phyloP scores from a whole-genome alignment of 2,888 invertebrate species.

The Anthophora plumipes region DNA sequence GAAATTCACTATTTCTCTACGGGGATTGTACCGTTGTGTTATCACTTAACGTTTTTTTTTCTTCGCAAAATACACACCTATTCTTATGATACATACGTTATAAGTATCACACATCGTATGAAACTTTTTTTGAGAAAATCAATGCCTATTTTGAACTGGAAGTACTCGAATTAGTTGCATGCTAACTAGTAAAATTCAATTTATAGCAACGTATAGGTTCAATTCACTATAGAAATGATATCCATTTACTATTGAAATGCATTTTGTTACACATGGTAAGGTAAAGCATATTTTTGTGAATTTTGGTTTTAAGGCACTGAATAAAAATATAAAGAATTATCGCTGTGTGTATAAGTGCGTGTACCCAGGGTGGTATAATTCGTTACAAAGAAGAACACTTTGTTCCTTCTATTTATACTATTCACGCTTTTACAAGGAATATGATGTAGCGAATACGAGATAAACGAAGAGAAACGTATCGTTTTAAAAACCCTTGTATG shows the following conservation, averaged over 20 bases:
- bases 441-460: conserved; percentile 27
- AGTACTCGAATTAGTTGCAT: conserved; percentile 2
- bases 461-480: conserved; percentile 23
- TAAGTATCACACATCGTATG: conserved; percentile 35
- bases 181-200: conserved; percentile 22
- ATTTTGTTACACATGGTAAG: conserved; percentile 27
- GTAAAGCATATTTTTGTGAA: conserved; percentile 46
- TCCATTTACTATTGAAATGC: conserved; percentile 36
- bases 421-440: conserved; percentile 42
- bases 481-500: conserved; percentile 24
- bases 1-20: conserved; percentile 30
- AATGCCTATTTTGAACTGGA: conserved; percentile 3
- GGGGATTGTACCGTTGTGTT: conserved; percentile 36
- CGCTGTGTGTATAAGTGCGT: conserved; percentile 25
- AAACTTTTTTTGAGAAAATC: conserved; percentile 26
- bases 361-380: conserved; percentile 46
- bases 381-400: conserved; percentile 38
- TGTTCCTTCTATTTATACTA: conserved; percentile 53
- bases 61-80: conserved; percentile 16
- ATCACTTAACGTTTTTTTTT: conserved; percentile 4
- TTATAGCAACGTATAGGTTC: conserved; percentile 20
- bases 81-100: conserved; percentile 24
- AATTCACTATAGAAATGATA: conserved; percentile 37
- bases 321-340: conserved; percentile 53
- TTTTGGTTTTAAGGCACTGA: conserved; percentile 69